These are phyloP conservation scores for Cerceris rybyensis DNA, from an alignment of 2,888 invertebrate genomes.

Conservation along the genomic window DNA sequence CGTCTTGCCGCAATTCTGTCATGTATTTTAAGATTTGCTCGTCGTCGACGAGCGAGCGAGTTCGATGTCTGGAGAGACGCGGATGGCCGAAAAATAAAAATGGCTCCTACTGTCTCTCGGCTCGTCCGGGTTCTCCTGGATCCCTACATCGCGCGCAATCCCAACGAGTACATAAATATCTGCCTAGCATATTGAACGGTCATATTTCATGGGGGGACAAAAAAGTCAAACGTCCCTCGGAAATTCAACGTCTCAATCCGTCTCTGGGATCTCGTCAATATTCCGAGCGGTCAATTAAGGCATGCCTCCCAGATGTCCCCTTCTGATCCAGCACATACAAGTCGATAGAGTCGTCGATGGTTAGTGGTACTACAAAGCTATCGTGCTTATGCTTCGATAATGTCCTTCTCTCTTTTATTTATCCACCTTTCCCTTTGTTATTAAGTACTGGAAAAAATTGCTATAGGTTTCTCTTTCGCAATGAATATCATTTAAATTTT, in stretches of 20 bases:
- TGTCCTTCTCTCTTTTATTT: conserved; percentile 30
- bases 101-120: conserved; percentile 19
- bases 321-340: conserved; percentile 47
- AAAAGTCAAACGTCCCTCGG: conserved; percentile 64
- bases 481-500: no score
- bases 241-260: conserved; percentile 78
- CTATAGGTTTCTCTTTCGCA: no score
- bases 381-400: conserved; percentile 40
- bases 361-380: conserved; percentile 44
- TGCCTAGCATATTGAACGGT: conserved; percentile 69
- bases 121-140: conserved; percentile 27
- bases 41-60: no score
- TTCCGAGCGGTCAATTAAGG: conserved; percentile 77
- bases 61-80: not conserved
- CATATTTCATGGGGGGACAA: conserved; percentile 72
- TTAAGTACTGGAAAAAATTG: not conserved
- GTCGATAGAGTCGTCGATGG: conserved; percentile 51
- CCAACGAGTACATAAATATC: conserved; percentile 72
- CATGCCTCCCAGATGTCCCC: conserved; percentile 74
- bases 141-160: conserved; percentile 51
- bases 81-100: conserved; percentile 27
- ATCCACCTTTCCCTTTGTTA: conserved; percentile 15
- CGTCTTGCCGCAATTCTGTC: no score
- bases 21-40: no score
- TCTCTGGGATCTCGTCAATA: conserved; percentile 74